Percentiles rank a stretch among this genome's conserved stretches.
phyloP scores from a whole-genome alignment of 2,113 vertebrate genomes.

The Circaetus cinerascens region DNA sequence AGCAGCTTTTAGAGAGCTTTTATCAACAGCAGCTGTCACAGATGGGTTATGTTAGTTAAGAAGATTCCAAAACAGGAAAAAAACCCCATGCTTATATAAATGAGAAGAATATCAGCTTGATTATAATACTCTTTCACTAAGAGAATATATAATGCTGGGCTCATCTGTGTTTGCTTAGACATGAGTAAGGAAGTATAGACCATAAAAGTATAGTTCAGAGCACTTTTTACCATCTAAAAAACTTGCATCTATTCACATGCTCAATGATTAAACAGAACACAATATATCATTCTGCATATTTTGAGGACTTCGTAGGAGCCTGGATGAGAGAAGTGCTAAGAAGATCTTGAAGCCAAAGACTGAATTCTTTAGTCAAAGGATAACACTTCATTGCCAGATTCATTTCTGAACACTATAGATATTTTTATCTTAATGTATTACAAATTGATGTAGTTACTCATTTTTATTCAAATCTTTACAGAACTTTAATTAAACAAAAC shows the following conservation, averaged over 20 bases:
- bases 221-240: not conserved
- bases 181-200: not conserved
- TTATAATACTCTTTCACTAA: not conserved
- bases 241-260: not conserved
- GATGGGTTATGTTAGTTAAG: constrained; percentile 53
- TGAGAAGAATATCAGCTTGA: constrained; percentile 25
- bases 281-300: constrained; percentile 5
- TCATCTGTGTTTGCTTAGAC: not conserved
- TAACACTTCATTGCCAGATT: not conserved
- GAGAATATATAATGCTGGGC: not conserved
- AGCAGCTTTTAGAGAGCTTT: constrained; percentile 22
- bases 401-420: not conserved
- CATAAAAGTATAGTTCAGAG: not conserved
- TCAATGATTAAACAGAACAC: not conserved
- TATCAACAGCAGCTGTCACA: constrained; percentile 60
- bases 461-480: not conserved
- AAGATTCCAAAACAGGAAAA: constrained; percentile 28
- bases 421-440: not conserved
- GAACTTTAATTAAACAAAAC: not conserved
- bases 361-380: not conserved
- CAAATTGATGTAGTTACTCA: not conserved
- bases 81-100: not conserved
- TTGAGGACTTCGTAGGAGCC: not conserved
- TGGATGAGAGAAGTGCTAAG: not conserved
- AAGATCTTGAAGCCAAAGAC: not conserved